Conservation (phyloP, 2,888 invertebrate species). For the Autographa gamma region DNA sequence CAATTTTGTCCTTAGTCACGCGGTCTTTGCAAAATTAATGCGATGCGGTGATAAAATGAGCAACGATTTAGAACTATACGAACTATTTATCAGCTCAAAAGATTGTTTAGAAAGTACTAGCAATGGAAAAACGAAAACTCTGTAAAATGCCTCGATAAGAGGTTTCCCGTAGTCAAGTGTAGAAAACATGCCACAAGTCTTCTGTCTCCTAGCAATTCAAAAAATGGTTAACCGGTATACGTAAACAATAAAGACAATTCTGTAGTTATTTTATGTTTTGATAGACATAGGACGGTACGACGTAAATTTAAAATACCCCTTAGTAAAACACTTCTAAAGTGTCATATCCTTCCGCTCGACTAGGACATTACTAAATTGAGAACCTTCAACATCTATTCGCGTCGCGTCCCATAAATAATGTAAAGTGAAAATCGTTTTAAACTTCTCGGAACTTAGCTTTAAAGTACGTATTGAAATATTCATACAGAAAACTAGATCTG, state of each 20-base stretch:
- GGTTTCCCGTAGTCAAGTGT: too few species aligned
- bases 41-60: not conserved
- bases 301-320: too few species aligned
- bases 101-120: not conserved
- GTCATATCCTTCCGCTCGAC: constrained; percentile 18
- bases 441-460: constrained; percentile 27
- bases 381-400: constrained; percentile 42
- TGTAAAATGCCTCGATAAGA: too few species aligned
- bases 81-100: not conserved
- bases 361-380: constrained; percentile 40
- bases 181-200: too few species aligned
- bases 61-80: not conserved
- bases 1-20: not conserved
- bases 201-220: too few species aligned
- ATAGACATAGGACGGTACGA: too few species aligned
- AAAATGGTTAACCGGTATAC: too few species aligned
- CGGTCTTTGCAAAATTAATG: not conserved
- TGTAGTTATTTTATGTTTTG: too few species aligned
- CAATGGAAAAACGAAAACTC: too few species aligned
- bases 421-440: constrained; percentile 38
- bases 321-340: constrained; percentile 5
- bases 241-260: too few species aligned
- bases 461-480: constrained; percentile 43
- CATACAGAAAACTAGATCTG: constrained; percentile 23
- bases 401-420: constrained; percentile 44